Conservation (phyloP, 2,888 invertebrate species). For the Archaeoteleia sp. region DNA sequence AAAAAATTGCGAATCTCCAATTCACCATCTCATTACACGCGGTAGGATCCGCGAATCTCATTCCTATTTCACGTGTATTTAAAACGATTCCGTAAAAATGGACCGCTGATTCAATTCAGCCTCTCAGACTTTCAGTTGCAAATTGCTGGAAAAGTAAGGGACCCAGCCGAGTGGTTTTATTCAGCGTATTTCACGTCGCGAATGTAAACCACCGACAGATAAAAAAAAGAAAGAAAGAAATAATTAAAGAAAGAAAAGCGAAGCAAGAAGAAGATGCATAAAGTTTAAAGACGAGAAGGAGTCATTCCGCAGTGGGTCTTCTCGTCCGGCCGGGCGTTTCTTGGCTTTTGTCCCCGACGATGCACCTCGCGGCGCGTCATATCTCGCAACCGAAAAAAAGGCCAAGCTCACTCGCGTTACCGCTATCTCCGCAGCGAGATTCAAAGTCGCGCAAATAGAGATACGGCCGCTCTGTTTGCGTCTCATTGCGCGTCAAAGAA, state of each 20-base stretch:
- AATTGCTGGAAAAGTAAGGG: constrained; percentile 1
- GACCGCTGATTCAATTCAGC: constrained; percentile 3
- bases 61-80: constrained; percentile 5
- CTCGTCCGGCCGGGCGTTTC: constrained; percentile 3
- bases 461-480: constrained; percentile 70
- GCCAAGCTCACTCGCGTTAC: constrained; percentile 49
- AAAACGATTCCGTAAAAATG: constrained; percentile 3
- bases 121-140: neutral
- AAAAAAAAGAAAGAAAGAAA: constrained; percentile 15
- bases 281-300: neutral
- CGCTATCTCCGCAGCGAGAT: constrained; percentile 64
- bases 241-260: constrained; percentile 18
- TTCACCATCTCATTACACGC: neutral
- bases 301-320: too few relatives aligned
- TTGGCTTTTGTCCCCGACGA: constrained; percentile 30
- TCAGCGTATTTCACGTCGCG: constrained; percentile 13
- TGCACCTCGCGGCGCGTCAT: too few relatives aligned
- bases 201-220: constrained; percentile 27
- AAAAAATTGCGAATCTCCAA: neutral
- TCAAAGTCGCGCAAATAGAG: constrained; percentile 74
- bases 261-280: constrained; percentile 1
- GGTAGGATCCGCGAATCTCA: neutral
- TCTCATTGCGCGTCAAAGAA: constrained; percentile 71
- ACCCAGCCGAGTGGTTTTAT: constrained; percentile 7
- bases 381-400: constrained; percentile 43